phyloP scores from a whole-genome alignment of 2,113 vertebrate genomes.

The Amblyopsis rosae region DNA sequence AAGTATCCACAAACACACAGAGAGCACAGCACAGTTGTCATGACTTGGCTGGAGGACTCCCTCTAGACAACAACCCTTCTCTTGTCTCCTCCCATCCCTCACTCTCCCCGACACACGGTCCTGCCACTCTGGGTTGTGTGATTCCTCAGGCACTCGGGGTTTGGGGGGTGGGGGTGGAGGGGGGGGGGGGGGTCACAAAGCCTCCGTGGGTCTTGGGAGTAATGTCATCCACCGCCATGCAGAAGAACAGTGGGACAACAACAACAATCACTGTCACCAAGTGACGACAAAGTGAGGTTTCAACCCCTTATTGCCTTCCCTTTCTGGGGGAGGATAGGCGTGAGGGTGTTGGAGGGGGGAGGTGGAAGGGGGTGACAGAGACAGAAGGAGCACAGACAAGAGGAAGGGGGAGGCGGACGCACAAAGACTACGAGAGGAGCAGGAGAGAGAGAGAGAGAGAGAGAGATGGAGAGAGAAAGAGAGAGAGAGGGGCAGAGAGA shows the following conservation, averaged over 20 bases:
- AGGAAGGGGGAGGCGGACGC: constrained; percentile 13
- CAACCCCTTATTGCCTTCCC: constrained; percentile 21
- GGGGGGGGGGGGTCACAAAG: constrained; percentile 43
- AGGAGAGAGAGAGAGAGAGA: constrained; percentile 7
- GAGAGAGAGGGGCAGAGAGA: too few relatives aligned
- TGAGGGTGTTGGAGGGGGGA: background rate
- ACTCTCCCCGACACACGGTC: constrained; percentile 1
- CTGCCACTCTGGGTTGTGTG: constrained; percentile 10
- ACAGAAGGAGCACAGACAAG: background rate
- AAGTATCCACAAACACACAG: constrained; percentile 21
- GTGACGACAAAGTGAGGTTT: constrained; percentile 45
- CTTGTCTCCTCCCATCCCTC: constrained; percentile 34
- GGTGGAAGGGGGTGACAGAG: background rate
- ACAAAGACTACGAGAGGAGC: constrained; percentile 17
- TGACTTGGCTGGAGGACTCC: constrained; percentile 55
- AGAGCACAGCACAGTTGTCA: constrained; percentile 52
- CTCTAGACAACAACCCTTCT: constrained; percentile 58
- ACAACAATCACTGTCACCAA: constrained; percentile 33
- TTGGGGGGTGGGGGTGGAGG: too few relatives aligned
- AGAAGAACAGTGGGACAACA: constrained; percentile 40
- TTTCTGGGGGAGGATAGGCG: background rate
- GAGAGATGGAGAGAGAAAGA: background rate
- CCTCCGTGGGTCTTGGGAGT: constrained; percentile 39
- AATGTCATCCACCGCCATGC: constrained; percentile 34
- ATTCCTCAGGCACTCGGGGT: constrained; percentile 26